Conservation (phyloP, 2,113 vertebrate genomes). For the Neolamprologus brichardi region DNA sequence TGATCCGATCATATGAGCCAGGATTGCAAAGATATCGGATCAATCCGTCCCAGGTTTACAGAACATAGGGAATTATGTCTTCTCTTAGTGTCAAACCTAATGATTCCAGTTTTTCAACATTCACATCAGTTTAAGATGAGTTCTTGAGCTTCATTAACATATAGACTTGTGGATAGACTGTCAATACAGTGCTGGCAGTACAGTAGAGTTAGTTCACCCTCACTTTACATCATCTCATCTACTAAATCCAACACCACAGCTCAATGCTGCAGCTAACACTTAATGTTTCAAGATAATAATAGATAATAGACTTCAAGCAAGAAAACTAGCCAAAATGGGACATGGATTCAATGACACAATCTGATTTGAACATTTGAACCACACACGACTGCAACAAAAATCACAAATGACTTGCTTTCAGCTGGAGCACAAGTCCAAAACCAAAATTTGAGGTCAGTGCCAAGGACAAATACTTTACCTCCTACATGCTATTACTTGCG, state of each 20-base stretch:
- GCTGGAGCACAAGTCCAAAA: background rate
- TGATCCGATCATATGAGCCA: background rate
- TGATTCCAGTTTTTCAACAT: background rate
- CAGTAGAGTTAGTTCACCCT: background rate
- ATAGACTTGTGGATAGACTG: background rate
- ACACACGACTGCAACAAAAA: background rate
- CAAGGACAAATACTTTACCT: slow-evolving; percentile 2
- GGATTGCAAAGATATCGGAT: fast-evolving
- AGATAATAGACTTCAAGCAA: background rate
- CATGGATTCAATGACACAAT: background rate
- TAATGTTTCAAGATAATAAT: background rate
- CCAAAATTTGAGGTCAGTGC: background rate
- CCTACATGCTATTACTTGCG: background rate
- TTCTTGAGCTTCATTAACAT: background rate
- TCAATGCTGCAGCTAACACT: background rate
- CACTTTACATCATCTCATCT: background rate
- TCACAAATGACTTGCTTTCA: background rate
- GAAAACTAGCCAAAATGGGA: background rate
- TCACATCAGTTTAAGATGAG: background rate
- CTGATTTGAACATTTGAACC: background rate
- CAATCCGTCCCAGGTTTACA: background rate
- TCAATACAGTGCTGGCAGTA: background rate
- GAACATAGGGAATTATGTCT: background rate
- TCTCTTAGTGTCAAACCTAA: background rate
- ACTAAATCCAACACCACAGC: background rate